These are phyloP conservation scores for Sebastolobus alascanus DNA, from an alignment of 2,797 vertebrate genomes.

Conservation along the genomic window DNA sequence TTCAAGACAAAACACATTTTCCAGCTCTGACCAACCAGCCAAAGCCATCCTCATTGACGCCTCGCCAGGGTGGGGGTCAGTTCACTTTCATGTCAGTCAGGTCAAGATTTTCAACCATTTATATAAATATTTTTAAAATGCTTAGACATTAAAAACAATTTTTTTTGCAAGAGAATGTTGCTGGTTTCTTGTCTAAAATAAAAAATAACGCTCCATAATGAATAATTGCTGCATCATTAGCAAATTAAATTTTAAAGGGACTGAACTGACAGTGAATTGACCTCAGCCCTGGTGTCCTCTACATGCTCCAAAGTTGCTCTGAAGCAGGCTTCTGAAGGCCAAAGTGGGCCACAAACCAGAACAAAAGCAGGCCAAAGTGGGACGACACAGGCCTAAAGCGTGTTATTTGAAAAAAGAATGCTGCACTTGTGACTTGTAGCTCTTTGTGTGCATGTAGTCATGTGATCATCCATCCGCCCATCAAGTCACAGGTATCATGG, in stretches of 20 bases:
- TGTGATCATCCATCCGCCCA: slow-evolving; percentile 84
- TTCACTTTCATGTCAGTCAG: slow-evolving; percentile 75
- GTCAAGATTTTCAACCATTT: slow-evolving; percentile 42
- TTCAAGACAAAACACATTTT: slow-evolving; percentile 91
- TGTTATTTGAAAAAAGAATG: slow-evolving; percentile 93
- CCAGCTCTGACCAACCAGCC: slow-evolving; percentile 84
- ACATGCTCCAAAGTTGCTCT: slow-evolving; percentile 85
- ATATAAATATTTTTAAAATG: background rate
- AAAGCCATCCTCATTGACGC: slow-evolving; percentile 85
- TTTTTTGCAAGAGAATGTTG: slow-evolving; percentile 5
- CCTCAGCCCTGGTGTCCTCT: slow-evolving; percentile 77
- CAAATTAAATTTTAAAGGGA: slow-evolving; percentile 36
- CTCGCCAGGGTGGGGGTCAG: slow-evolving; percentile 78
- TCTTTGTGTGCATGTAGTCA: slow-evolving; percentile 86
- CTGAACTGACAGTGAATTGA: slow-evolving; percentile 79
- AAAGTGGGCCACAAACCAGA: slow-evolving; percentile 62
- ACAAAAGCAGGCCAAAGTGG: slow-evolving; percentile 66
- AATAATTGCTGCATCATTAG: slow-evolving; percentile 11
- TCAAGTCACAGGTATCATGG: slow-evolving; percentile 81
- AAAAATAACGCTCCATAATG: background rate
- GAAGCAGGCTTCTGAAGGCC: slow-evolving; percentile 70
- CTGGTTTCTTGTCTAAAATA: slow-evolving; percentile 8
- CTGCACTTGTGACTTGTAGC: slow-evolving; percentile 89
- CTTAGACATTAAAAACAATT: background rate
- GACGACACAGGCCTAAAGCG: slow-evolving; percentile 72